A percentile compares a stretch with the other conserved stretches of the same genome.
Conservation (phyloP, 2,113 vertebrate genomes). For the Falco punctatus region DNA sequence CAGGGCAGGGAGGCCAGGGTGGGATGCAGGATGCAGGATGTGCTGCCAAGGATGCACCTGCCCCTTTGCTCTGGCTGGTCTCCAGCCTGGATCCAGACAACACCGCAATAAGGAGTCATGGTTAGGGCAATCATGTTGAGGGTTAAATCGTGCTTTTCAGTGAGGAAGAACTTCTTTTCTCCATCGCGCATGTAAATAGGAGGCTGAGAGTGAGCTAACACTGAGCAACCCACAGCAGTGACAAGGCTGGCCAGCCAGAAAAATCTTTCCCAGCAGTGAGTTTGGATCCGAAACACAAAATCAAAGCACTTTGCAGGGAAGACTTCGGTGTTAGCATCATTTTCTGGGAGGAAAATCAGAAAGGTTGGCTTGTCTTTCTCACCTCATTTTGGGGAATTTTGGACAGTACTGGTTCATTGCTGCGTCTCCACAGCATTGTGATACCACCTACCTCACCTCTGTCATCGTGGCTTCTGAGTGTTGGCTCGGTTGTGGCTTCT, state of each 20-base stretch:
- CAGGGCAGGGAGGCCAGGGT: not conserved
- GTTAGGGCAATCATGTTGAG: rapidly evolving
- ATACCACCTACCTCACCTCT: not conserved
- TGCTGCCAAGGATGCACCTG: not conserved
- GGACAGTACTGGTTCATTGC: not conserved
- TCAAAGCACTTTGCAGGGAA: not conserved
- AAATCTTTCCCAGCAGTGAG: not conserved
- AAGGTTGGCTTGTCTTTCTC: not conserved
- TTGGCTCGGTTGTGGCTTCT: not conserved
- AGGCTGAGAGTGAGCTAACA: not conserved
- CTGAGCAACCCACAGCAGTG: not conserved
- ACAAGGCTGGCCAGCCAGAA: not conserved
- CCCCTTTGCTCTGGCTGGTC: rapidly evolving
- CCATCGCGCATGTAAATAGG: not conserved
- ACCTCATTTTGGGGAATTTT: not conserved
- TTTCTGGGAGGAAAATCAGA: not conserved
- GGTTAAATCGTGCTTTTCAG: not conserved
- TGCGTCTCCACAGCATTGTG: not conserved
- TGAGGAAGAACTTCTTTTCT: not conserved
- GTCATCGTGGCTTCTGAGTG: rapidly evolving
- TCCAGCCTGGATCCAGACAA: not conserved
- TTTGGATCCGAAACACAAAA: not conserved
- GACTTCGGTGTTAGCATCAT: not conserved
- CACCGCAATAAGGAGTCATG: not conserved
- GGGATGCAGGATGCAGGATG: not conserved